Base-by-base conservation (phyloP, 2,888 invertebrate genomes). In the Drosophila nr. fundita region DNA sequence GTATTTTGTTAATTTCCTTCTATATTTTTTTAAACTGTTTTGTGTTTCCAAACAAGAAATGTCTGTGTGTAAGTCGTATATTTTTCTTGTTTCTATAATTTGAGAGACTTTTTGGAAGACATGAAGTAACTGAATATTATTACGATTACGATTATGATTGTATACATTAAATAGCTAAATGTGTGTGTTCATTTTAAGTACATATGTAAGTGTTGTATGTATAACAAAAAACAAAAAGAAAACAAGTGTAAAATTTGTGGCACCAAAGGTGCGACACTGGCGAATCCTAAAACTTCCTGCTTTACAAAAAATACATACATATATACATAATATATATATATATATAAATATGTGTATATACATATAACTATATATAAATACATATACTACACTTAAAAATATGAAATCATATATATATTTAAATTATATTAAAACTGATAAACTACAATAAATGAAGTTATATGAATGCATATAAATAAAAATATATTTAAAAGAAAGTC, bases 231-330 rank as follows among this genome's bases (percentile, higher is more conserved):
- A 73, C 63, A 68, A 67, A 71, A 58, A 74, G 40, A 40, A 40
- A 40, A 40, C 38, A 65, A 64, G 54, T 74, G 70, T 77, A 83
- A 78, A 81, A 78, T 78, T 81, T 65, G 84, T 74, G 48, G 82
- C 83, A 78, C 87, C 87, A 76, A 86, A 87, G 87, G 87, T 88
- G 90, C 66, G 30, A 75, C 74, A 76, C 68, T 78, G 79, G 85
- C 87, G 77, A 88, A 90, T 88, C 87, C 90, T 88, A 88, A 89
- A 88, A 88, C 87, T 90, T 88, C 90, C 87, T 88, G 89, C 87
- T 90, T 90, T 89, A 84, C 77, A 87, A 84, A 75, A 68, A 76
- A 67, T 65, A 65, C 66, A 59, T 67, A 71, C 50, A 76, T 74
- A 68, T 45, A 75, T 68, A 60, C 38, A 74, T 65, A 68, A 54